phyloP scores from a whole-genome alignment of 2,888 invertebrate genomes.

The Pecten maximus region DNA sequence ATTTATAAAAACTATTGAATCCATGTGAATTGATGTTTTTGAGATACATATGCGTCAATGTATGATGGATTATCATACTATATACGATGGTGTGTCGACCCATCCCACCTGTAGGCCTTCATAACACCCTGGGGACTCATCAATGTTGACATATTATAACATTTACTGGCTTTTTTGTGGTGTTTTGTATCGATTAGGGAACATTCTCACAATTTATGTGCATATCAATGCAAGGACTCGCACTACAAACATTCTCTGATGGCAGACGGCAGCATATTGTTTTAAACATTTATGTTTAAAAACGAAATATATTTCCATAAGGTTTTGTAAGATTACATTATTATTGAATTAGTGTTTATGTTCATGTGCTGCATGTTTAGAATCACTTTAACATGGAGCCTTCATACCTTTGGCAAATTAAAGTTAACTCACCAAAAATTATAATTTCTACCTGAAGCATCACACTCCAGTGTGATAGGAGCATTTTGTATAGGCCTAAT shows the following conservation, averaged over 20 bases:
- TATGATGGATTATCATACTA: no score
- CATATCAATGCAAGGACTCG: background rate
- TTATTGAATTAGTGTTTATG: background rate
- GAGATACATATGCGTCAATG: background rate
- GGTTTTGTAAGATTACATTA: background rate
- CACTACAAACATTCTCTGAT: background rate
- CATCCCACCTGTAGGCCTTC: conserved; percentile 15
- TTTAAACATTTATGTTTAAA: background rate
- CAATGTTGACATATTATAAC: conserved; percentile 3
- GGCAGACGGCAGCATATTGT: background rate
- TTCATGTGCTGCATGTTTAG: no score
- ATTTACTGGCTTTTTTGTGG: background rate
- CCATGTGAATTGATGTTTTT: background rate
- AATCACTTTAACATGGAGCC: no score
- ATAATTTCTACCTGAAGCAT: no score
- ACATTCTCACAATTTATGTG: background rate
- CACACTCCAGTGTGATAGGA: no score
- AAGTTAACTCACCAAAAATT: no score
- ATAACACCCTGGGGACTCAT: background rate
- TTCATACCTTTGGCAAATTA: no score
- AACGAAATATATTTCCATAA: background rate
- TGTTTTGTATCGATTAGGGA: background rate
- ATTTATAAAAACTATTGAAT: no score
- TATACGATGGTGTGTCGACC: background rate
- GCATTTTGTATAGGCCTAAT: no score